Evolutionary conservation across 2,888 invertebrate species (phyloP).

Genomic region (Archaeoteleia sp.): DNA sequence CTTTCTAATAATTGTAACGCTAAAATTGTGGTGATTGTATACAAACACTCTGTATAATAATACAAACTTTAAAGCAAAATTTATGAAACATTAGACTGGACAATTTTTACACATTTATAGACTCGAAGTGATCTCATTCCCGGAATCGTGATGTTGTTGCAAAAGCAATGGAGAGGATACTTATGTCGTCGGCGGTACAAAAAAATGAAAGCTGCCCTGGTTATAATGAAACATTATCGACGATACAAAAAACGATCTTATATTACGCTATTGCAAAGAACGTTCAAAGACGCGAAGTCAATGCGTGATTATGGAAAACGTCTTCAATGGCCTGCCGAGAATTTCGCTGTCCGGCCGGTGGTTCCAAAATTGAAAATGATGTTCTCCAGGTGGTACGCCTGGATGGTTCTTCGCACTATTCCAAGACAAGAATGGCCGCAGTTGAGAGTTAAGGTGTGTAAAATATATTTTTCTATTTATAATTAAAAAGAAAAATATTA

Average conservation of each 20-base stretch:
- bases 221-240: constrained; percentile 88
- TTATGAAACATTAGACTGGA: background rate
- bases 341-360: constrained; percentile 81
- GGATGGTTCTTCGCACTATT: constrained; percentile 87
- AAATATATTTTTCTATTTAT: no score
- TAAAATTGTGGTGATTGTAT: no score
- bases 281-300: constrained; percentile 81
- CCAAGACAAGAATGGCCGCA: constrained; percentile 92
- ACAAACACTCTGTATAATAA: no score
- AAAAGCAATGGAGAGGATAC: constrained; percentile 95
- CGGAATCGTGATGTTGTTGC: constrained; percentile 92
- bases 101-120: constrained; percentile 61
- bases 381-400: constrained; percentile 90
- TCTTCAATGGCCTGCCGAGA: constrained; percentile 88
- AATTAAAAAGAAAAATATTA: no score
- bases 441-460: constrained; percentile 85
- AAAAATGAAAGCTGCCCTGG: constrained; percentile 88
- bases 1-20: no score
- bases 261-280: constrained; percentile 79
- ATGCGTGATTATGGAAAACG: constrained; percentile 86
- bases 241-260: constrained; percentile 86
- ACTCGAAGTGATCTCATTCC: constrained; percentile 91
- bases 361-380: constrained; percentile 80
- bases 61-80: no score
- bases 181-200: constrained; percentile 85